These are phyloP conservation scores for Malurus splendens DNA, from an alignment of 2,797 vertebrate genomes.

Conservation along the genomic window DNA sequence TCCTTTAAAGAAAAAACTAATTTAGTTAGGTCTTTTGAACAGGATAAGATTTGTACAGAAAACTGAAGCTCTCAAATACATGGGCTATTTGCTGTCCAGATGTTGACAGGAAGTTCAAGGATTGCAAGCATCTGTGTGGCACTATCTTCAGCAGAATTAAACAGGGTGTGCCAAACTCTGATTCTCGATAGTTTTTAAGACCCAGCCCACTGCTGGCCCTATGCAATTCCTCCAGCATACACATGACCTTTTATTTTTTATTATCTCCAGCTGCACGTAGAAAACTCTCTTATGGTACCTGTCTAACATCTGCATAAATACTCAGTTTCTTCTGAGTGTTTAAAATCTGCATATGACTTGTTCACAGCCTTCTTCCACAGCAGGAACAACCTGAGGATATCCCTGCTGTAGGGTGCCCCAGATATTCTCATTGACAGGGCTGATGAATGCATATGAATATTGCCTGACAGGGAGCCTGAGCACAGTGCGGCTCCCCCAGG, in stretches of 20 bases:
- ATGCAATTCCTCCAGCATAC: background rate
- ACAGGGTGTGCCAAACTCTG: background rate
- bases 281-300: background rate
- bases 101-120: background rate
- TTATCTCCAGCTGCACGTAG: background rate
- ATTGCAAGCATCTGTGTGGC: background rate
- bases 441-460: background rate
- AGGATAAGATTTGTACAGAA: background rate
- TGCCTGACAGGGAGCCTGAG: background rate
- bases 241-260: background rate
- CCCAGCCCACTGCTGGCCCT: background rate
- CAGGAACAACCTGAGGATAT: background rate
- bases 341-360: background rate
- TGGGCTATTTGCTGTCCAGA: background rate
- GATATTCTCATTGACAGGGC: background rate
- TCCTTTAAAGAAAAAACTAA: accelerated
- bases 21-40: background rate
- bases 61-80: background rate
- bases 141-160: background rate
- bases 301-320: background rate
- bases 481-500: background rate
- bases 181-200: background rate
- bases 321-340: background rate
- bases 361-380: background rate
- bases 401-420: background rate